Evolutionary conservation across 2,797 vertebrate genomes (phyloP).

Genomic region (Erpetoichthys calabaricus): DNA sequence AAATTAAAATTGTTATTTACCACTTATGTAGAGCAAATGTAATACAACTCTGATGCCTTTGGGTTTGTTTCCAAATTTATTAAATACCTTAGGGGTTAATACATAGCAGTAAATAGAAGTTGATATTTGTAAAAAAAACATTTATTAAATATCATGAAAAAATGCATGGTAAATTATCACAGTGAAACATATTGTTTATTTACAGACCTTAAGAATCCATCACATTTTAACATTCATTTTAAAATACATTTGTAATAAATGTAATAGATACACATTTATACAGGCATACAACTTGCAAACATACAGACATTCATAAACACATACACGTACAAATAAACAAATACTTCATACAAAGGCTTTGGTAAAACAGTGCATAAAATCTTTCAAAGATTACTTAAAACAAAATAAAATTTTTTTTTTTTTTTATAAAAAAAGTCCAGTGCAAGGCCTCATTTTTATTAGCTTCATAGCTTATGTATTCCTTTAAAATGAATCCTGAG

Average conservation of each 20-base stretch:
- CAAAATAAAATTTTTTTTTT: slow-evolving; percentile 44
- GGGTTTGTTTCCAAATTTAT: too few relatives aligned
- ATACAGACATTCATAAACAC: slow-evolving; percentile 45
- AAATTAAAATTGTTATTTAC: too few relatives aligned
- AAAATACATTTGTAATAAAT: slow-evolving; percentile 47
- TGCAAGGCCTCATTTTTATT: slow-evolving; percentile 49
- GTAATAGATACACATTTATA: slow-evolving; percentile 54
- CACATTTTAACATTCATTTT: slow-evolving; percentile 27
- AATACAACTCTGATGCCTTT: too few relatives aligned
- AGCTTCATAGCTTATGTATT: slow-evolving; percentile 43
- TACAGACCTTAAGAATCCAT: slow-evolving; percentile 40
- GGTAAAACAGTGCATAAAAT: slow-evolving; percentile 53
- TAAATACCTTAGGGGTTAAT: too few relatives aligned
- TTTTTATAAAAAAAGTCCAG: slow-evolving; percentile 45
- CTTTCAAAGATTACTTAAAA: slow-evolving; percentile 39
- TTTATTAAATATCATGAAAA: slow-evolving; percentile 55
- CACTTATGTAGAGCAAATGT: too few relatives aligned
- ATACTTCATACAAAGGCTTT: slow-evolving; percentile 49
- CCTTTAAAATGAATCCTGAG: slow-evolving; percentile 40
- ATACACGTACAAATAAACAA: slow-evolving; percentile 8
- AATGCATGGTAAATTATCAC: slow-evolving; percentile 52
- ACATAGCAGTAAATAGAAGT: too few relatives aligned
- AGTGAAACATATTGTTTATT: slow-evolving; percentile 55
- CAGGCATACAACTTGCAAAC: slow-evolving; percentile 50
- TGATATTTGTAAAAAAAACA: slow-evolving; percentile 31